phyloP scores from a whole-genome alignment of 2,888 invertebrate genomes.

The Actias luna region DNA sequence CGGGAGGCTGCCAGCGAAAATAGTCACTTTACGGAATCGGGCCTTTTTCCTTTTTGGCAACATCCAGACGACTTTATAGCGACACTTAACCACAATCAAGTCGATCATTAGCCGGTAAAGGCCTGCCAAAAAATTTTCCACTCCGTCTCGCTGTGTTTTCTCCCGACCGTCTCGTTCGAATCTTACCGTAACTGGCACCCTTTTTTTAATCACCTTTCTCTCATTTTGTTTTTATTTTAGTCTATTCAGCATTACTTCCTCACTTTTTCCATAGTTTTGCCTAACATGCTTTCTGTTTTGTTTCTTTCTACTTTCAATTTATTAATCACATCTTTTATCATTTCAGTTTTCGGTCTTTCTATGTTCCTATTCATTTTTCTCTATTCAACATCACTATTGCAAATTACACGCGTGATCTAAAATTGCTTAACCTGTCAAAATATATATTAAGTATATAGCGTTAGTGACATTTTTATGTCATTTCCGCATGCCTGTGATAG shows the following conservation, averaged over 20 bases:
- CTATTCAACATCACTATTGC: background rate
- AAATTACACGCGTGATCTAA: background rate
- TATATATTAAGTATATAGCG: too few relatives aligned
- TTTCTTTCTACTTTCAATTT: too few relatives aligned
- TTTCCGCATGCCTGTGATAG: too few relatives aligned
- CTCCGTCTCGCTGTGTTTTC: constrained; percentile 34
- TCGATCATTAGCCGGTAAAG: constrained; percentile 78
- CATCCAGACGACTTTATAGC: constrained; percentile 76
- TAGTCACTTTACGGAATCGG: constrained; percentile 1
- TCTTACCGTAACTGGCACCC: background rate
- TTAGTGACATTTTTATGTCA: too few relatives aligned
- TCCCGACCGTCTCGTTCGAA: background rate
- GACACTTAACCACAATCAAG: constrained; percentile 80
- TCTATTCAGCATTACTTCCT: background rate
- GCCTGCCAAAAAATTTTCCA: constrained; percentile 80
- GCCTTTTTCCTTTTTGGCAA: constrained; percentile 78
- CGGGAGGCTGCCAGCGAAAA: constrained; percentile 10
- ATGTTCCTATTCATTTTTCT: background rate
- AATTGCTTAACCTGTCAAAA: background rate
- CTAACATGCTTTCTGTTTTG: too few relatives aligned
- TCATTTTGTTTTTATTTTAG: background rate
- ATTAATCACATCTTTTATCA: too few relatives aligned
- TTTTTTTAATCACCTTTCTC: background rate
- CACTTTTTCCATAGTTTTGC: background rate
- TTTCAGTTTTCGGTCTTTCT: too few relatives aligned